These are phyloP conservation scores for Palythoa grandiflora DNA, from an alignment of 92 coral and sea anemone genomes.

Conservation along the genomic window DNA sequence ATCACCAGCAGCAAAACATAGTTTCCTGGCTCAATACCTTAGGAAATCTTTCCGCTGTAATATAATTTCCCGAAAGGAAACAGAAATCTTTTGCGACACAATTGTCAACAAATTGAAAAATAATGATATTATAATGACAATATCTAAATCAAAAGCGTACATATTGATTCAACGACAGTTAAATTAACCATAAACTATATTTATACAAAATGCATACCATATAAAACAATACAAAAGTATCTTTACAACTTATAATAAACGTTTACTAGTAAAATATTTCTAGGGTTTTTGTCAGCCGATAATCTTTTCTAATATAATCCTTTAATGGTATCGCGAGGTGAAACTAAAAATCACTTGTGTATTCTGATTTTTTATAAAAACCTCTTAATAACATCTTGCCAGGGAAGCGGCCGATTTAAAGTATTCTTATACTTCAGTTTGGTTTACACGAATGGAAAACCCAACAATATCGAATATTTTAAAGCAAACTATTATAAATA, in stretches of 20 bases:
- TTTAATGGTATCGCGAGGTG: not conserved
- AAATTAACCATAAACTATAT: not conserved
- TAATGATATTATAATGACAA: not conserved
- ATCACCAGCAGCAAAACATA: not conserved
- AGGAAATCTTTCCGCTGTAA: constrained; percentile 4
- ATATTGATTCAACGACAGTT: not conserved
- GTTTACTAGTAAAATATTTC: not conserved
- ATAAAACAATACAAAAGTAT: not conserved
- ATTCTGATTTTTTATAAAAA: too few relatives aligned
- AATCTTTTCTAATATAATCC: not conserved
- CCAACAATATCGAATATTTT: too few relatives aligned
- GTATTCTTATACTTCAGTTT: not conserved
- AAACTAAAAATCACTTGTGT: not conserved
- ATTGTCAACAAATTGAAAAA: not conserved
- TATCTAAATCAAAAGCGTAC: not conserved
- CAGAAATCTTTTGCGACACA: not conserved
- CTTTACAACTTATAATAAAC: not conserved
- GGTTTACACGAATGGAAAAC: not conserved
- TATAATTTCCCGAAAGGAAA: not conserved
- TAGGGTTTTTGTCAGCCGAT: not conserved
- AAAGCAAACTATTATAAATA: too few relatives aligned
- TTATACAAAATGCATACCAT: not conserved
- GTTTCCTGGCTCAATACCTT: not conserved
- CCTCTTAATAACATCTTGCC: too few relatives aligned
- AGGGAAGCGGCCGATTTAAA: not conserved